Conservation (phyloP, 2,797 vertebrate genomes). For the Crenichthys baileyi region DNA sequence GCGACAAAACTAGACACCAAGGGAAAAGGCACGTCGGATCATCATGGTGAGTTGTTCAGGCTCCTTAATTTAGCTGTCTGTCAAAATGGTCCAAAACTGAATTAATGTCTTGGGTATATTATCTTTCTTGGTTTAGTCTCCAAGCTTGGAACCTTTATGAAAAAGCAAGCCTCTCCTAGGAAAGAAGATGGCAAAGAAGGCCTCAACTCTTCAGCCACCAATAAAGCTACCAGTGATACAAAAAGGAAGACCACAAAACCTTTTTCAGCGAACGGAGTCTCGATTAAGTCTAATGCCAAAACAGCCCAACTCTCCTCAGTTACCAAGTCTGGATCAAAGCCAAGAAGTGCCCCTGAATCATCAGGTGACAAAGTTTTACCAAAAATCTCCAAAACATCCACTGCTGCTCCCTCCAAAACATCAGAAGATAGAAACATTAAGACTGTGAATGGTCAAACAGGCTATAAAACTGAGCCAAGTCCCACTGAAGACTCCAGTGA, state of each 20-base stretch:
- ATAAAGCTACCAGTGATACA: constrained; percentile 71
- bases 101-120: constrained; percentile 21
- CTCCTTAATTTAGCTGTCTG: constrained; percentile 1
- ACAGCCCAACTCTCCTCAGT: constrained; percentile 55
- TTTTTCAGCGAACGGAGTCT: constrained; percentile 55
- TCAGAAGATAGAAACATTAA: constrained; percentile 65
- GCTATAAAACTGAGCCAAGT: constrained; percentile 48
- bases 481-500: constrained; percentile 22
- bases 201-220: constrained; percentile 53
- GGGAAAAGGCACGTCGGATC: constrained; percentile 80
- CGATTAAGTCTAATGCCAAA: constrained; percentile 82
- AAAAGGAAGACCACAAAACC: constrained; percentile 85
- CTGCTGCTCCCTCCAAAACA: constrained; percentile 77
- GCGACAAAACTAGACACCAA: constrained; percentile 77
- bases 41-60: constrained; percentile 79
- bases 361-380: constrained; percentile 75
- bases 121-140: constrained; percentile 74
- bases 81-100: not conserved
- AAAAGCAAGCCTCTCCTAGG: constrained; percentile 87
- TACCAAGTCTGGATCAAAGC: constrained; percentile 84
- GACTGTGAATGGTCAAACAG: constrained; percentile 39
- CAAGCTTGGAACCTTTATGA: constrained; percentile 77
- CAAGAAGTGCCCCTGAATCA: constrained; percentile 75
- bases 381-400: constrained; percentile 76
- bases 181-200: constrained; percentile 85